A percentile compares a stretch with the other conserved stretches of the same genome.
phyloP scores from a whole-genome alignment of 1,140 invertebrate genomes.

The Anthonomus grandis region DNA sequence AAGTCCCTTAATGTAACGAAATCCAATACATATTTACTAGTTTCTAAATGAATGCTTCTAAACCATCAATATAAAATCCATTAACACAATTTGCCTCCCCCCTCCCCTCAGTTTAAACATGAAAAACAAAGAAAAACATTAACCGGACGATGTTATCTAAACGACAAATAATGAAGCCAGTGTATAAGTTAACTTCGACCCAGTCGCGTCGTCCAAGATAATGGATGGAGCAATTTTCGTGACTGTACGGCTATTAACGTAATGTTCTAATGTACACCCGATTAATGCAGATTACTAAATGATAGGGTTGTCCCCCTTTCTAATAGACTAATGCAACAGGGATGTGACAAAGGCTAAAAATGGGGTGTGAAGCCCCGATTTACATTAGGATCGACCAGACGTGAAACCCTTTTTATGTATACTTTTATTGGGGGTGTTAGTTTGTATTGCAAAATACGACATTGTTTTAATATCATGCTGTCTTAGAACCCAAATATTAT shows the following conservation, averaged over 20 bases:
- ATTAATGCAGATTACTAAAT: slow-evolving; percentile 41
- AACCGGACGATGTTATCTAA: neutral
- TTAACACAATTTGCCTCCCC: too few relatives aligned
- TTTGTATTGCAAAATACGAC: too few relatives aligned
- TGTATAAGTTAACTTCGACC: slow-evolving; percentile 7
- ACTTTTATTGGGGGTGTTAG: too few relatives aligned
- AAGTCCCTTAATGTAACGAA: too few relatives aligned
- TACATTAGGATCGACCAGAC: slow-evolving; percentile 20
- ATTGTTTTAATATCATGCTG: too few relatives aligned
- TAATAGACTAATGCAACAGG: slow-evolving; percentile 39
- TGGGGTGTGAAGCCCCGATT: slow-evolving; percentile 34
- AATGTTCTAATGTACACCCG: slow-evolving; percentile 42
- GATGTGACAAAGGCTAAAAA: slow-evolving; percentile 35
- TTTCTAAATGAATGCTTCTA: too few relatives aligned
- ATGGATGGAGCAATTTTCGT: slow-evolving; percentile 26
- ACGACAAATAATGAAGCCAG: slow-evolving; percentile 11
- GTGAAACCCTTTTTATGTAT: slow-evolving; percentile 14
- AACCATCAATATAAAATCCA: too few relatives aligned
- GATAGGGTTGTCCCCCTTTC: slow-evolving; percentile 41
- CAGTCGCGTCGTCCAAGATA: slow-evolving; percentile 17
- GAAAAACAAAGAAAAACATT: slow-evolving; percentile 7
- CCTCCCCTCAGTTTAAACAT: too few relatives aligned
- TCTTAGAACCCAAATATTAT: too few relatives aligned
- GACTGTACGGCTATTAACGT: slow-evolving; percentile 37
- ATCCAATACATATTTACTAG: too few relatives aligned